Evolutionary conservation across 1,140 invertebrate genomes (phyloP).

Genomic region (Stenopsyche tienmushanensis): DNA sequence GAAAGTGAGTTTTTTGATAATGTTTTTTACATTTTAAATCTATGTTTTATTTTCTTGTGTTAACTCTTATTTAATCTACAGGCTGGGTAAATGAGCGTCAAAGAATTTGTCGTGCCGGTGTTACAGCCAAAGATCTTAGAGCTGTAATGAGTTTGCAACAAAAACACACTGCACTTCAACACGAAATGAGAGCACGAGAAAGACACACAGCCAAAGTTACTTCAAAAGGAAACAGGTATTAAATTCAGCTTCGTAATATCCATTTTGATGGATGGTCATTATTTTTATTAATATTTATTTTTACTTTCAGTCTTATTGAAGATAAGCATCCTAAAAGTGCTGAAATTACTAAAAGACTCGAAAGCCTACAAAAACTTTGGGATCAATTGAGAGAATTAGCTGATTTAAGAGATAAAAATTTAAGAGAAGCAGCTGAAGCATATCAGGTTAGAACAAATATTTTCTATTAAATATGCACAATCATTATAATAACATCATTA

Average conservation of each 20-base stretch:
- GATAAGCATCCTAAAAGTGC: constrained; percentile 75
- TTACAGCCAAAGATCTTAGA: constrained; percentile 90
- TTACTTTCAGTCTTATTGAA: constrained; percentile 60
- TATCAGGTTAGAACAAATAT: constrained; percentile 70
- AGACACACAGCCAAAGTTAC: constrained; percentile 49
- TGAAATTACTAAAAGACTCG: constrained; percentile 78
- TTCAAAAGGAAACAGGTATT: constrained; percentile 51
- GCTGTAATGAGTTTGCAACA: constrained; percentile 88
- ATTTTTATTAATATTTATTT: background rate
- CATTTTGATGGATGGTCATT: background rate
- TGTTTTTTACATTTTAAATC: background rate
- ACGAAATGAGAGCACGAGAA: constrained; percentile 84
- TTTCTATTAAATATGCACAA: constrained; percentile 1
- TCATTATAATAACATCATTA: background rate
- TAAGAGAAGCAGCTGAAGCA: constrained; percentile 92
- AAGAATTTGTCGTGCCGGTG: constrained; percentile 82
- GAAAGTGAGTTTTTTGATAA: constrained; percentile 59
- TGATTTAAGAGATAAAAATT: constrained; percentile 76
- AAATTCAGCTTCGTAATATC: background rate
- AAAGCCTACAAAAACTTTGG: constrained; percentile 83
- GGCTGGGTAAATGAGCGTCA: constrained; percentile 93
- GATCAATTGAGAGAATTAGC: constrained; percentile 81
- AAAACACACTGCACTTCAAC: constrained; percentile 91
- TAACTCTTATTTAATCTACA: constrained; percentile 33
- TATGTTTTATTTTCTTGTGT: background rate